Conservation (phyloP, 2,888 invertebrate genomes). For the Esperia sulphurella region DNA sequence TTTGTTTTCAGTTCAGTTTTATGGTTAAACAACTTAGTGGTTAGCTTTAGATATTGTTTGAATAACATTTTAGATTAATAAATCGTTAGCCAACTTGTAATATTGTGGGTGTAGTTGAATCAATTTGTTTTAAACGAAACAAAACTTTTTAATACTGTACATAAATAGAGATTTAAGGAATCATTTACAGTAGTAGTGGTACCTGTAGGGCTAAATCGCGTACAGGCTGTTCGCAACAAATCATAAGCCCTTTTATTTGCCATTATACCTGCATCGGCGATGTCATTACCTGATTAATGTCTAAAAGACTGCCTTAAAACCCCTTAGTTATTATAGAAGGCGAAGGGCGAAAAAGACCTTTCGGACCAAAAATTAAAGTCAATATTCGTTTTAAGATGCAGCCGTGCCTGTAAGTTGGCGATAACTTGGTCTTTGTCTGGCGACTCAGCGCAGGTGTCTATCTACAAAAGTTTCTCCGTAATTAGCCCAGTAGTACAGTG, state of each 20-base stretch:
- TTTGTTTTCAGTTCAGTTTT: constrained; percentile 16
- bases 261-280: no score
- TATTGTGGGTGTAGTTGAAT: constrained; percentile 10
- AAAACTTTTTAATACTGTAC: constrained; percentile 28
- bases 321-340: constrained; percentile 18
- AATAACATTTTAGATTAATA: background rate
- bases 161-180: no score
- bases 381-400: constrained; percentile 36
- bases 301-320: constrained; percentile 46
- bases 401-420: constrained; percentile 64
- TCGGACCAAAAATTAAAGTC: constrained; percentile 36
- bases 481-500: constrained; percentile 73
- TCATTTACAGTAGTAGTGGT: constrained; percentile 14
- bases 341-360: constrained; percentile 35
- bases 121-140: constrained; percentile 32
- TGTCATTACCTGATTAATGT: constrained; percentile 46
- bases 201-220: constrained; percentile 20
- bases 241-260: constrained; percentile 23
- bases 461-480: constrained; percentile 75
- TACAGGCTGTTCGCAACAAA: constrained; percentile 2
- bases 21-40: constrained; percentile 26
- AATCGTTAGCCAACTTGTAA: background rate
- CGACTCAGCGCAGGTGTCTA: constrained; percentile 76
- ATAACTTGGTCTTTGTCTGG: constrained; percentile 76
- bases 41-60: constrained; percentile 16